Evolutionary conservation across 2,113 vertebrate genomes (phyloP).

Genomic region (Gymnogyps californianus): DNA sequence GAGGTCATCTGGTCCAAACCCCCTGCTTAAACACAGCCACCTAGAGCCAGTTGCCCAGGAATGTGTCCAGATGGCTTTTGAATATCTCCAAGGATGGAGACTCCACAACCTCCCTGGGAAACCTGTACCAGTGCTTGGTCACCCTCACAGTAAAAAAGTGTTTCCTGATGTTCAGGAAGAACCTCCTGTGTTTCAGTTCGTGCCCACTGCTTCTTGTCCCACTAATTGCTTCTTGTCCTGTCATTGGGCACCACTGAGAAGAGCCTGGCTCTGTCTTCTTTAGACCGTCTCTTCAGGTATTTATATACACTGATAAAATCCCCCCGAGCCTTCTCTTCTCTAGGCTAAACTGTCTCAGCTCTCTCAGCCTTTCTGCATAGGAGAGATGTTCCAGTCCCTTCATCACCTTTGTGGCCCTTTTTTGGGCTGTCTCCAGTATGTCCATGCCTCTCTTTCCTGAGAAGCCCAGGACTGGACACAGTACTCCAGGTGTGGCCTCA

Average conservation of each 20-base stretch:
- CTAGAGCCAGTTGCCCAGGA: neutral
- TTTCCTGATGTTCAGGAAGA: neutral
- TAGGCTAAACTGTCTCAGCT: neutral
- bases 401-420: neutral
- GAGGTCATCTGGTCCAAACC: neutral
- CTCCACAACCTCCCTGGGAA: neutral
- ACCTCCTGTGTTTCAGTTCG: neutral
- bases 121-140: neutral
- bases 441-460: too few species aligned
- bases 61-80: neutral
- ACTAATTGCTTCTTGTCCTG: neutral
- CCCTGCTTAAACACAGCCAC: too few species aligned
- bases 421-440: neutral
- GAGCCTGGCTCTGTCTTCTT: neutral
- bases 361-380: neutral
- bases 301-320: neutral
- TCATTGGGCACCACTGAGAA: neutral
- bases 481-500: neutral
- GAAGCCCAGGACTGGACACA: neutral
- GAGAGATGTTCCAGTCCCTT: neutral
- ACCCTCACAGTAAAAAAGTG: neutral
- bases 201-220: neutral
- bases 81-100: neutral
- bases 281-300: neutral
- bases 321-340: neutral